Percentiles rank a stretch among this genome's conserved stretches.
Evolutionary conservation across 92 coral and sea anemone species (phyloP).

Genomic region (Phenganax marumi): DNA sequence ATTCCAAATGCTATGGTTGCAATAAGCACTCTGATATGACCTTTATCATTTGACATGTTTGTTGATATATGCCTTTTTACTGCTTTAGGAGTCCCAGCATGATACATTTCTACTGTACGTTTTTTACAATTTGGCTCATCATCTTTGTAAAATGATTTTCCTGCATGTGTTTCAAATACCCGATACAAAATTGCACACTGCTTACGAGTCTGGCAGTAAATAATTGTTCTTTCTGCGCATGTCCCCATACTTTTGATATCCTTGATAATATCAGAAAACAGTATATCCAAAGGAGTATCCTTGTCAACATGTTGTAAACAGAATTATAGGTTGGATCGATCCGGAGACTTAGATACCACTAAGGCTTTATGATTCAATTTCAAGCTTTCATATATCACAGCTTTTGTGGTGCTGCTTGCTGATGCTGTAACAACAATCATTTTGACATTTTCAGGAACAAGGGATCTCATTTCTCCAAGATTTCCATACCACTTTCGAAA

Average conservation of each 20-base stretch:
- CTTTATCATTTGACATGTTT: background rate
- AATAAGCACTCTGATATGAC: background rate
- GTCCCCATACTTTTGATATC: too few species aligned
- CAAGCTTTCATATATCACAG: background rate
- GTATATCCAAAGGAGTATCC: background rate
- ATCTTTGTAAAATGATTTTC: background rate
- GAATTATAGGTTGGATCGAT: background rate
- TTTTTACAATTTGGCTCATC: conserved; percentile 7
- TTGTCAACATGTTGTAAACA: background rate
- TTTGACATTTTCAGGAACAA: conserved; percentile 34
- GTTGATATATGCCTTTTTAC: background rate
- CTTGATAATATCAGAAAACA: background rate
- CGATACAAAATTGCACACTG: conserved; percentile 21
- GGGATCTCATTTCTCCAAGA: conserved; percentile 51
- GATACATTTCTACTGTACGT: conserved; percentile 23
- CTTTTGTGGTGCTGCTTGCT: background rate
- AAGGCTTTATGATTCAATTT: background rate
- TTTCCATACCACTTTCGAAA: conserved; percentile 49
- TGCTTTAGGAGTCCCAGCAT: conserved; percentile 28
- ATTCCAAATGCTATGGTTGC: conserved; percentile 26
- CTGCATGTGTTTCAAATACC: background rate
- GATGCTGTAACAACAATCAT: conserved; percentile 34
- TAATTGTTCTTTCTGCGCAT: too few species aligned
- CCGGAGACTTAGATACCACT: background rate
- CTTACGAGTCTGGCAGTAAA: conserved; percentile 22